Evolutionary conservation across 2,888 invertebrate genomes (phyloP).

Genomic region (Sphaerophoria taeniata): DNA sequence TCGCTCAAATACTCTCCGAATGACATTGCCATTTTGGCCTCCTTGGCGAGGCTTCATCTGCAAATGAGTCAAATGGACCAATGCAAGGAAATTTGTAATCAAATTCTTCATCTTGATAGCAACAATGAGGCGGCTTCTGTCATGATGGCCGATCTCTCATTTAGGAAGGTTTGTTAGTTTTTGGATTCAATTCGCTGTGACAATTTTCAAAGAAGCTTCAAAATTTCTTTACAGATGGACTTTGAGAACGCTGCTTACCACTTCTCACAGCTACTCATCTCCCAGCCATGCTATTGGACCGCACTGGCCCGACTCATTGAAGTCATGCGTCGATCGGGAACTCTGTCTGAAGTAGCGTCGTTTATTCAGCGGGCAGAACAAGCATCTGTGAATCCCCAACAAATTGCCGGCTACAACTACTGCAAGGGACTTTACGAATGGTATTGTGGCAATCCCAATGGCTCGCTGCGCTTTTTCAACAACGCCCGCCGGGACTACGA

Average conservation of each 20-base stretch:
- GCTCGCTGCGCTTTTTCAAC: constrained; percentile 93
- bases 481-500: constrained; percentile 89
- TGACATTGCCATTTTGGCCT: constrained; percentile 88
- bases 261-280: constrained; percentile 92
- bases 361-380: constrained; percentile 87
- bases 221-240: constrained; percentile 87
- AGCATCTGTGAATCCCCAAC: constrained; percentile 84
- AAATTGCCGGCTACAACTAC: constrained; percentile 90
- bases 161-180: constrained; percentile 88
- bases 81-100: constrained; percentile 93
- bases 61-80: constrained; percentile 93
- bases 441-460: constrained; percentile 92
- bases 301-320: constrained; percentile 95
- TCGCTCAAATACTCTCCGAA: constrained; percentile 91
- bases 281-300: constrained; percentile 94
- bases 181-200: neutral
- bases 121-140: constrained; percentile 97
- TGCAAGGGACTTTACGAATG: constrained; percentile 94
- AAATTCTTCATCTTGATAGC: constrained; percentile 91
- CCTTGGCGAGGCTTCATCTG: constrained; percentile 91
- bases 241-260: constrained; percentile 96
- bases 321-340: constrained; percentile 93
- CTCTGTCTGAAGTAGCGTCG: constrained; percentile 87
- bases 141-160: constrained; percentile 98
- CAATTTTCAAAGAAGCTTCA: neutral